phyloP scores from a whole-genome alignment of 2,113 vertebrate genomes.

The Paraplagusia blochii region DNA sequence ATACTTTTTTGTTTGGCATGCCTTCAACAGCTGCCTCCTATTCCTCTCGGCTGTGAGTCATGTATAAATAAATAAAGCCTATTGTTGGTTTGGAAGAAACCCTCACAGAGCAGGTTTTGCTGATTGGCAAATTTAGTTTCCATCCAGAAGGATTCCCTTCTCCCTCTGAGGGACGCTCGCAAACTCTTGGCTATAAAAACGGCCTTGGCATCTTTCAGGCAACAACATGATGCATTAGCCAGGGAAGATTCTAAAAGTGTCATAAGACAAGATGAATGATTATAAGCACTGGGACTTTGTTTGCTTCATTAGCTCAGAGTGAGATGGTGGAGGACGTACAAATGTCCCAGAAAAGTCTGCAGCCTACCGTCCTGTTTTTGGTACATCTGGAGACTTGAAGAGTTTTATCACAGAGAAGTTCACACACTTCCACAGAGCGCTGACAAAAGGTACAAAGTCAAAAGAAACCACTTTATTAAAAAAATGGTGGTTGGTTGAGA shows the following conservation, averaged over 20 bases:
- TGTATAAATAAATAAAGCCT: constrained; percentile 7
- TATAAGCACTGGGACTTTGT: not conserved
- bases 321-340: not conserved
- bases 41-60: constrained; percentile 10
- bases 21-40: not conserved
- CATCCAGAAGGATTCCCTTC: not conserved
- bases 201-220: not conserved
- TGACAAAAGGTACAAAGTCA: no score
- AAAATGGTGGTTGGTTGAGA: no score
- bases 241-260: not conserved
- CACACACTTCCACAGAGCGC: no score
- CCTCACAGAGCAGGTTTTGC: not conserved
- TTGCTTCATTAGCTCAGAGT: not conserved
- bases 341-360: not conserved
- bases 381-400: no score
- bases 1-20: not conserved
- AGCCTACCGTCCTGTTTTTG: no score
- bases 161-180: not conserved
- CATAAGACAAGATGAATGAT: not conserved
- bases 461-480: no score
- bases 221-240: no score
- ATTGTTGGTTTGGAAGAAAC: constrained; percentile 7
- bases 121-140: not conserved
- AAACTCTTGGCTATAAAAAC: not conserved
- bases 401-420: no score